Base-by-base conservation (phyloP, 2,797 vertebrate genomes). In the Brachymystax lenok region DNA sequence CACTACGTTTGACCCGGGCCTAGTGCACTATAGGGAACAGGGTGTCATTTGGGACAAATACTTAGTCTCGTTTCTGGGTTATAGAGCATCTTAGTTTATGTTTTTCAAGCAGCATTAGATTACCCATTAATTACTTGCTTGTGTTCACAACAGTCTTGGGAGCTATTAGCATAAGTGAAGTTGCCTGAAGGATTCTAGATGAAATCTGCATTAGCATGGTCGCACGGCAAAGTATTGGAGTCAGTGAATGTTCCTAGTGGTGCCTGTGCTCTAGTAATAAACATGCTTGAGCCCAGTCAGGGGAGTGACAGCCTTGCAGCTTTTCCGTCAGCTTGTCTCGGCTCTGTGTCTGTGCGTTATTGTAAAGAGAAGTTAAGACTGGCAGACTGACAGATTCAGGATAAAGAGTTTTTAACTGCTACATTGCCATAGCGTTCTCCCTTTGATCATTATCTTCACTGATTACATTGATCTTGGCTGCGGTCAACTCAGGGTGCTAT, bases 401-500 rank as follows among this genome's bases (percentile, higher is more conserved):
- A 40, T 51, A 63, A 63, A 71, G 21, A 51, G 4, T 50, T 17
- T 71, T 59, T 28, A 63, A 76, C 30, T n/a, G 21, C 14, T 46
- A 76, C 27, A 12, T 19, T 56, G 16, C 16, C 17, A 6, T 0
- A n/a, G 27, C 19, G 33, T 14, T 27, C 46, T 70, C 40, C 33
- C 24, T 71, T 35, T 76, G 56, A 71, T 71, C 46, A 50, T 8
- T 61, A 5, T 13, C 19, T 40, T 69, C 30, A 5, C 2, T 33
- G 17, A 68, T 68, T 68, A 35, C 54, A 28, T 19, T 50, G 8
- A 71, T 71, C 52, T 33, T 17, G 24, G 52, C 59, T 63, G 75
- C 30, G 27, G 54, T 40, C 68, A 24, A 27, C 70, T 54, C 54
- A 51, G 19, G 33, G 66, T 77, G 75, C 64, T 52, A 52, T 27